phyloP scores from a whole-genome alignment of 1,140 invertebrate species.

The Bradysia coprophila region DNA sequence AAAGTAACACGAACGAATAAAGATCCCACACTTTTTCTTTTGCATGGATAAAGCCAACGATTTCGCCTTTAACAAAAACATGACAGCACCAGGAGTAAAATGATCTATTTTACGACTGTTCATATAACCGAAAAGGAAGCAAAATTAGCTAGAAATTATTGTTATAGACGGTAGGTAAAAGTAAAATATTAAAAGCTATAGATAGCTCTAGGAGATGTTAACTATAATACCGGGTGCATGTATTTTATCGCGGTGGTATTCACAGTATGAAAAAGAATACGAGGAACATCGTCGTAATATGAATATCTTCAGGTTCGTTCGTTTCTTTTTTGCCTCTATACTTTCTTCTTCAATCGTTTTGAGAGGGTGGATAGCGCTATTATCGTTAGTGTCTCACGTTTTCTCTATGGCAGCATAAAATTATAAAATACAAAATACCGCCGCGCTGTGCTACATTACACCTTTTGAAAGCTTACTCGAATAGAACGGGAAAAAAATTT shows the following conservation, averaged over 20 bases:
- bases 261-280: no score
- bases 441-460: background rate
- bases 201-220: no score
- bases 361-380: background rate
- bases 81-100: background rate
- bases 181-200: no score
- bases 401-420: background rate
- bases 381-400: background rate
- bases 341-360: no score
- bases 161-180: background rate
- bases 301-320: no score
- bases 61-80: background rate
- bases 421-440: background rate
- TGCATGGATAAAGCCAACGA: background rate
- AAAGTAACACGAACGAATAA: background rate
- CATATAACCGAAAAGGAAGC: background rate
- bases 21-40: background rate
- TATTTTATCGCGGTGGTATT: no score
- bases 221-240: no score
- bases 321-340: no score
- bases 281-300: no score
- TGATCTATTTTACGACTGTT: background rate
- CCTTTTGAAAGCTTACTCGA: background rate
- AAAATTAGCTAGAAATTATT: background rate
- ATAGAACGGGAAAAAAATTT: background rate